Base-by-base conservation (phyloP, 2,797 vertebrate genomes). In the Lagorchestes hirsutus region DNA sequence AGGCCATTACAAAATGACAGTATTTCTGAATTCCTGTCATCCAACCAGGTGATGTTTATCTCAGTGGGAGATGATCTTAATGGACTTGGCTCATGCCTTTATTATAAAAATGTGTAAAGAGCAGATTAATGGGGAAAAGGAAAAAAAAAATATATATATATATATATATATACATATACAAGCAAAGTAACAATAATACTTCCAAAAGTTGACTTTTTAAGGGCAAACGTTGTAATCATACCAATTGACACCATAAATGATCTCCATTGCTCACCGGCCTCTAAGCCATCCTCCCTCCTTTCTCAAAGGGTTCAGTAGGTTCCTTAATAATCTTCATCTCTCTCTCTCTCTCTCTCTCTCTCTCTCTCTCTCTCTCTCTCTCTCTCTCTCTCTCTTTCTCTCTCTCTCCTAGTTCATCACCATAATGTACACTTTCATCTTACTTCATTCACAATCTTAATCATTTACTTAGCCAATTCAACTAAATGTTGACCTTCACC, bases 11-110 rank as follows among this genome's bases (percentile, higher is more conserved):
- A 87, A 87, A 87, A 87, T 87, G 74, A 87, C 74, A 87, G 22
- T 46, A 87, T 87, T 87, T 87, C 40, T 87, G 40, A 87, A 46
- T 87, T 87, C 74, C 74, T 87, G 74, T 87, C 74, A 87, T 87
- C 24, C 40, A 87, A 87, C 40, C 74, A 87, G 74, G 74, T 87
- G 74, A 87, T 87, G 74, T 87, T 87, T 87, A 87, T 87, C 74
- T 87, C 74, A 87, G 74, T 24, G 2, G 40, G 74, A 46, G 40
- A 46, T 46, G 40, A 87, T 87, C 74, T 87, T 87, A 87, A 87
- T 87, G 74, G 74, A 46, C 74, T 87, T 87, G 74, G 40, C 74
- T 87, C 74, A 46, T 87, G 74, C 74, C 74, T 87, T 87, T 87
- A 87, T 27, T 87, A 24, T 46, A 87, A 87, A 87, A 87, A 87